Percentiles rank a stretch among this genome's conserved stretches.
Conservation (phyloP, 2,888 invertebrate species). For the Sussaba pulchella region DNA sequence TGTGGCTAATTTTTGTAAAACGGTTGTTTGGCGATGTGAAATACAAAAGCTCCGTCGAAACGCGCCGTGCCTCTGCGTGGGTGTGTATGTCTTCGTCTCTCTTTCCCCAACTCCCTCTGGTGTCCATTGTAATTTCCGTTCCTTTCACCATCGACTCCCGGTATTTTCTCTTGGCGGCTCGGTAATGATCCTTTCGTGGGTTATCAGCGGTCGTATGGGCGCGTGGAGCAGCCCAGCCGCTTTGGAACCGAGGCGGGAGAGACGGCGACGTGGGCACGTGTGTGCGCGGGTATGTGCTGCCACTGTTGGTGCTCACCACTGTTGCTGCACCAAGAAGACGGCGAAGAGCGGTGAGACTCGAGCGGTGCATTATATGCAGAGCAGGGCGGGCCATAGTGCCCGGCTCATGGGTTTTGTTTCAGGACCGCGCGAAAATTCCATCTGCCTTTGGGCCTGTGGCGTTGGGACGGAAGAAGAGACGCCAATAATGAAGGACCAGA, state of each 20-base stretch:
- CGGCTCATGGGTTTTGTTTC: conserved; percentile 64
- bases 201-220: conserved; percentile 77
- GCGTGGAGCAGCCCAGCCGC: conserved; percentile 35
- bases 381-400: conserved; percentile 81
- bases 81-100: background rate
- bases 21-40: too few species aligned
- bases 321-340: conserved; percentile 43
- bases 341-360: conserved; percentile 44
- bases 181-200: conserved; percentile 80
- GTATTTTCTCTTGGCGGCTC: conserved; percentile 60
- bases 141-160: too few species aligned
- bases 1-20: too few species aligned
- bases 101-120: background rate
- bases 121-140: too few species aligned
- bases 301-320: too few species aligned
- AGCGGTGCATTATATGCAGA: conserved; percentile 83
- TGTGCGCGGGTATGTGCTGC: conserved; percentile 69
- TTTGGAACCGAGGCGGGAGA: conserved; percentile 39
- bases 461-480: conserved; percentile 35
- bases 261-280: conserved; percentile 69
- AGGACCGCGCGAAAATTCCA: conserved; percentile 45
- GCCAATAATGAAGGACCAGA: conserved; percentile 46
- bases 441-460: conserved; percentile 21
- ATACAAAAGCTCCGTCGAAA: too few species aligned
- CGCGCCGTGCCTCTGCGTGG: too few species aligned